Conservation (phyloP, 2,113 vertebrate species). For the Camelus dromedarius region DNA sequence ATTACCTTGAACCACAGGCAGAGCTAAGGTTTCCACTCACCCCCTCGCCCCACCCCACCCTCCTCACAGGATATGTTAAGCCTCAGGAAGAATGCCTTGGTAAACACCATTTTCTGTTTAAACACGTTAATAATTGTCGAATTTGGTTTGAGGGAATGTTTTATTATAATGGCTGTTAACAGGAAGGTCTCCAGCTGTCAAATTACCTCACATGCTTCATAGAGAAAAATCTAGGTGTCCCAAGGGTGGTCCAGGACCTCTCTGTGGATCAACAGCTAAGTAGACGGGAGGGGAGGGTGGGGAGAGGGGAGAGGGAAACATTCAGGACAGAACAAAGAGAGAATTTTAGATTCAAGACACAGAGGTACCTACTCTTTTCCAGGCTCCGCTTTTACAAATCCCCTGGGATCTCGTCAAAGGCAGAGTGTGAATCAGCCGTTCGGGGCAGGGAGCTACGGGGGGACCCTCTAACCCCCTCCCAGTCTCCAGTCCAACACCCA, state of each 20-base stretch:
- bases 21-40: slow-evolving; percentile 67
- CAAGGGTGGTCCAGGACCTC: not conserved
- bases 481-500: no score
- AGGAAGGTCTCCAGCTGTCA: slow-evolving; percentile 78
- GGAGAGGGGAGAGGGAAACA: not conserved
- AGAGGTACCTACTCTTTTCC: not conserved
- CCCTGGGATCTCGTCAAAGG: not conserved
- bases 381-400: not conserved
- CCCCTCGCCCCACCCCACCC: not conserved
- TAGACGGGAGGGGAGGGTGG: not conserved
- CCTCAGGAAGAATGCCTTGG: slow-evolving; percentile 78
- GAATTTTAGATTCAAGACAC: not conserved
- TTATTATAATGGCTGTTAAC: slow-evolving; percentile 74
- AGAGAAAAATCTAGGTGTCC: slow-evolving; percentile 65
- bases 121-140: slow-evolving; percentile 82
- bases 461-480: no score
- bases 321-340: slow-evolving; percentile 11
- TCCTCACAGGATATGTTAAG: slow-evolving; percentile 73
- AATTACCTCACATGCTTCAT: slow-evolving; percentile 11
- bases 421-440: no score
- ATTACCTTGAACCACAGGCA: slow-evolving; percentile 73
- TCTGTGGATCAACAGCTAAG: not conserved
- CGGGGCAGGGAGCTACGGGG: not conserved
- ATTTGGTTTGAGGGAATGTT: slow-evolving; percentile 79
- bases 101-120: slow-evolving; percentile 81